Evolutionary conservation across 2,888 invertebrate species (phyloP).

Genomic region (Pecten maximus): DNA sequence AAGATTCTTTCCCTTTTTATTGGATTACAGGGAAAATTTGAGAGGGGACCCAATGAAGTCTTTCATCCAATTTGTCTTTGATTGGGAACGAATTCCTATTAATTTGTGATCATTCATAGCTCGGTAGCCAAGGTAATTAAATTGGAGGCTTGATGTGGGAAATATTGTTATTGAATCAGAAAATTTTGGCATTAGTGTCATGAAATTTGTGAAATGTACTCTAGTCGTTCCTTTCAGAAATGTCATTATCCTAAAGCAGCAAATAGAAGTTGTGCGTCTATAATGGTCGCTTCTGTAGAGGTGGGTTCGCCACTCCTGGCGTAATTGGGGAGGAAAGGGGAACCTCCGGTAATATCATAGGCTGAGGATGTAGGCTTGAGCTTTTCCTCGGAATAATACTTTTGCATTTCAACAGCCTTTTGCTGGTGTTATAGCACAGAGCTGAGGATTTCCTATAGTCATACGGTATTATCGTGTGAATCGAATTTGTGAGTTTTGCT

Average conservation of each 20-base stretch:
- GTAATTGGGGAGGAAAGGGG: constrained; percentile 30
- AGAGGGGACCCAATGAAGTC: constrained; percentile 50
- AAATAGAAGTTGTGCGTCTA: constrained; percentile 10
- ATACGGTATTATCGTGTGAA: constrained; percentile 36
- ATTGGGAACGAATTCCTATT: constrained; percentile 57
- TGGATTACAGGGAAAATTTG: constrained; percentile 58
- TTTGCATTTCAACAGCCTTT: constrained; percentile 32
- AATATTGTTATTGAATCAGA: constrained; percentile 55
- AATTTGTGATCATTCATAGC: constrained; percentile 56
- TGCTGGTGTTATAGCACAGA: not conserved
- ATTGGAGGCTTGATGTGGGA: constrained; percentile 48
- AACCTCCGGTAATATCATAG: not conserved
- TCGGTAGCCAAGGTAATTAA: constrained; percentile 47
- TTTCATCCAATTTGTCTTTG: constrained; percentile 54
- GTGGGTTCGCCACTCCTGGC: not conserved
- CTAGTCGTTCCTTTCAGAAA: constrained; percentile 48
- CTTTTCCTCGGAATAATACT: not conserved
- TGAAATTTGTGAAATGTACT: constrained; percentile 46
- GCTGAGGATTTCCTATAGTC: not conserved
- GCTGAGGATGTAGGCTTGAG: not conserved
- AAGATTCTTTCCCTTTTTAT: constrained; percentile 50
- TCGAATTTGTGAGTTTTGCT: constrained; percentile 42
- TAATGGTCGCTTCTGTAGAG: not conserved
- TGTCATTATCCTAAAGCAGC: constrained; percentile 23
- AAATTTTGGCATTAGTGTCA: constrained; percentile 52